Evolutionary conservation across 2,113 vertebrate species (phyloP).

Genomic region (Sialia sialis): DNA sequence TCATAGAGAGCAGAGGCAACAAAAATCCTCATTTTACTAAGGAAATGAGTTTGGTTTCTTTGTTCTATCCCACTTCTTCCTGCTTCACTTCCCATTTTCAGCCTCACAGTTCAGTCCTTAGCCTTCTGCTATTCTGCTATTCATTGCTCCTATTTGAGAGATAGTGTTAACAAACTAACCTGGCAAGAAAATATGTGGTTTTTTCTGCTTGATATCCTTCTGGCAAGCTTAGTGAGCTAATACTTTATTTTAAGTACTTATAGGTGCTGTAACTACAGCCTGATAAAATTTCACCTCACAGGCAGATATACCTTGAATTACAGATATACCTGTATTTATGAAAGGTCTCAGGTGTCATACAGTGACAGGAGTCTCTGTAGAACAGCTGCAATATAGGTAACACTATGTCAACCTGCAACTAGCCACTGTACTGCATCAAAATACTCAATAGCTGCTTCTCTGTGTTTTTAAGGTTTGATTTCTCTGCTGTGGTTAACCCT

Average conservation of each 20-base stretch:
- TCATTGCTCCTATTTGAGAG: background rate
- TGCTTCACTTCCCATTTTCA: background rate
- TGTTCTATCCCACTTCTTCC: background rate
- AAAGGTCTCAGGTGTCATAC: background rate
- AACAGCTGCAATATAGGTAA: background rate
- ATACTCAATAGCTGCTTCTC: background rate
- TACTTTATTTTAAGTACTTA: background rate
- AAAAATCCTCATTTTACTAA: background rate
- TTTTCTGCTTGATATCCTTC: background rate
- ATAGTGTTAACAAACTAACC: background rate
- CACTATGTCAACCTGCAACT: background rate
- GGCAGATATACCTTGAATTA: background rate
- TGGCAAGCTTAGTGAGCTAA: background rate
- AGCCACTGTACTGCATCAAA: background rate
- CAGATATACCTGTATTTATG: background rate
- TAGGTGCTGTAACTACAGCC: background rate
- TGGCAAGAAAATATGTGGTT: background rate
- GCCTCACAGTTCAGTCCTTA: background rate
- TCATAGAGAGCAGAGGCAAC: background rate
- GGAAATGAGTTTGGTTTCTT: background rate
- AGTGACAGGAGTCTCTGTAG: background rate
- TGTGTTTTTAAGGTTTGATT: background rate
- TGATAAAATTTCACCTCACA: background rate
- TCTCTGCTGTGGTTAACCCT: background rate
- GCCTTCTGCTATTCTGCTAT: background rate